A percentile compares a stretch with the other conserved stretches of the same genome.
Evolutionary conservation across 2,797 vertebrate genomes (phyloP).

Genomic region (Okamejei kenojei): DNA sequence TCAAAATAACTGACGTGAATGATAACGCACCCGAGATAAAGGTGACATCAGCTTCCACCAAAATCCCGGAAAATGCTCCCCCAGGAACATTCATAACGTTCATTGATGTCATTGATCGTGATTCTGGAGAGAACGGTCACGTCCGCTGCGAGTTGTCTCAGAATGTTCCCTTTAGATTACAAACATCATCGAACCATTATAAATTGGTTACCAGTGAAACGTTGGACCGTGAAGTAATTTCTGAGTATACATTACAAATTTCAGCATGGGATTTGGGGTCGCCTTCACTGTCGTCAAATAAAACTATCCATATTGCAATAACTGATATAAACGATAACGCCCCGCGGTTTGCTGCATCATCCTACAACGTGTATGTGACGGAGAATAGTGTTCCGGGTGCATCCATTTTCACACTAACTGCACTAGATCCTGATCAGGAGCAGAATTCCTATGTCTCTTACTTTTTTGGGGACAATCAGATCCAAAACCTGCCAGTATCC

Average conservation of each 20-base stretch:
- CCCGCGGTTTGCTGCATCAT: background rate
- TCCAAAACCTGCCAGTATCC: constrained; percentile 41
- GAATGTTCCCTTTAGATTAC: background rate
- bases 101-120: constrained; percentile 25
- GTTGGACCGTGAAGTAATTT: background rate
- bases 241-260: background rate
- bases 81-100: constrained; percentile 40
- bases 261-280: background rate
- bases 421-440: background rate
- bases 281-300: background rate
- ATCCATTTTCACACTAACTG: background rate
- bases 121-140: constrained; percentile 38
- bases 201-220: background rate
- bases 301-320: background rate
- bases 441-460: background rate
- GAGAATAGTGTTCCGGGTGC: background rate
- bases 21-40: constrained; percentile 41
- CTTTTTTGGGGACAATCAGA: constrained; percentile 37
- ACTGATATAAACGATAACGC: constrained; percentile 4
- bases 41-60: constrained; percentile 20
- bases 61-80: constrained; percentile 47
- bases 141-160: background rate
- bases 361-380: background rate
- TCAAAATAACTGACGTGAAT: constrained; percentile 48
- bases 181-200: background rate